Base-by-base conservation (phyloP, 2,113 vertebrate species). In the Mesocricetus auratus region DNA sequence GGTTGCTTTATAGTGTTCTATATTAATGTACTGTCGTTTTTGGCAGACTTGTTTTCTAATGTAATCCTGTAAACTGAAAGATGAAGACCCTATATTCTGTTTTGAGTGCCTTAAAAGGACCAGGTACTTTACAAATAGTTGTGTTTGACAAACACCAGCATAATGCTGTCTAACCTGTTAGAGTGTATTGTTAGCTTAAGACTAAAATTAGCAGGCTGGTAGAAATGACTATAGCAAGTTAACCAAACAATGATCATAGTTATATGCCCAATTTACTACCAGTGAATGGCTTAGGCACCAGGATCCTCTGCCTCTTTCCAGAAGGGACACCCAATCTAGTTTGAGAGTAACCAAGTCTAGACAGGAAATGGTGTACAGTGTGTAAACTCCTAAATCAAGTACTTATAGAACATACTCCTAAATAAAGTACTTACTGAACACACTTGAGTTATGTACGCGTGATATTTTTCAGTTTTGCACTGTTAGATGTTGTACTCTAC, bases 301-400 rank as follows among this genome's bases (percentile, higher is more conserved):
- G 50, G 5, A 60, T 96, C 22, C 15, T 66, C 47, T 86, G 5
- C 42, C 26, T 85, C 47, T 93, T 53, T 45, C 31, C 17, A 33
- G 60, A 83, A 86, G 96, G 31, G 58, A 66, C 15, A 87, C 69
- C 93, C 58, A 91, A 9, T 74, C 15, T 86, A 88, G 5, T 42
- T 50, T 87, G n/a, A 94, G 58, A 90, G 62, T 45, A 94, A 68
- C 77, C 62, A 94, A 86, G 4, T 77, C 79, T 94, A 68, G 89
- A 31, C 7, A 88, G 47, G 13, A 87, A 78, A 77, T 88, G 56
- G 64, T 47, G 39, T 60, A 39, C 13, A 45, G 69, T 66, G 11
- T 68, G 10, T 62, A 66, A 93, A 85, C 31, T 85, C 79, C 60
- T 17, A 90, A 86, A 22, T 31, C 69, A 96, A 85, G 24, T 92